Evolutionary conservation across 2,113 vertebrate genomes (phyloP).

Genomic region (Puffinus mauretanicus): DNA sequence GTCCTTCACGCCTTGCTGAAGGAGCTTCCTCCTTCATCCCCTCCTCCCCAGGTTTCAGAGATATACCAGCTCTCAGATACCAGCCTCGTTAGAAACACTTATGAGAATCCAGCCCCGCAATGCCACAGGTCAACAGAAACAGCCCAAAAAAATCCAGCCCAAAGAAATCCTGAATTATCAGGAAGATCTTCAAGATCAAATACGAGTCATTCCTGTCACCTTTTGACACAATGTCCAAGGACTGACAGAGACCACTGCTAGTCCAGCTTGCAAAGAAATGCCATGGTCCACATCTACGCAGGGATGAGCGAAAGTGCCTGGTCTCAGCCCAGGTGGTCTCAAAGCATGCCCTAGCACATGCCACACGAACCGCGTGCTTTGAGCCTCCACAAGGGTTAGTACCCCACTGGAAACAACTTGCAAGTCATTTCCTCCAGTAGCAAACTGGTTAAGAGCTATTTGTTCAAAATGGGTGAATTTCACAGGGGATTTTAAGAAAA

Average conservation of each 20-base stretch:
- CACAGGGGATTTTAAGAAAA: background rate
- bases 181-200: background rate
- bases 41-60: background rate
- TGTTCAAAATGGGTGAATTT: background rate
- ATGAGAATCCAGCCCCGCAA: background rate
- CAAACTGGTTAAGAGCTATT: background rate
- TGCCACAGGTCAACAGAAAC: background rate
- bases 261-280: background rate
- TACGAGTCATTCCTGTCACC: rapidly evolving
- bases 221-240: background rate
- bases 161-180: background rate
- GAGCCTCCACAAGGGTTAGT: background rate
- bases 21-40: background rate
- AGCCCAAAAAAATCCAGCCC: background rate
- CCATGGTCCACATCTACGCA: background rate
- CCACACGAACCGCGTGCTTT: rapidly evolving
- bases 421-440: background rate
- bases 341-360: background rate
- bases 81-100: background rate
- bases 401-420: background rate
- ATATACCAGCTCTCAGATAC: background rate
- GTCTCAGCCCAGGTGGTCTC: background rate
- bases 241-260: background rate
- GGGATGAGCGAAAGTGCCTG: background rate
- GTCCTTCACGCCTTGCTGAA: background rate